Base-by-base conservation (phyloP, 2,113 vertebrate genomes). In the Perca flavescens region DNA sequence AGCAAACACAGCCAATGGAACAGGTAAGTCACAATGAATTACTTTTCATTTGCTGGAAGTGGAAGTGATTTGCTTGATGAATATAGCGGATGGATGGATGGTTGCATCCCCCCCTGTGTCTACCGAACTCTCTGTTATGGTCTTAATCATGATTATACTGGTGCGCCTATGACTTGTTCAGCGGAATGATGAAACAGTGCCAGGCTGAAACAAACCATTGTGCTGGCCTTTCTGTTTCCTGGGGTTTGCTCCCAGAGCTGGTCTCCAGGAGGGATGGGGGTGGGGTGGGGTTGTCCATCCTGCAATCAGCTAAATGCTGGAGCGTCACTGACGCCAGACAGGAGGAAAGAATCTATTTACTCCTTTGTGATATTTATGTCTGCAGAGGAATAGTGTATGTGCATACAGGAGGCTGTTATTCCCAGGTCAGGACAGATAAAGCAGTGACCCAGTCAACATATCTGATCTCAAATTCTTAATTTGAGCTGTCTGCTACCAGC, bases 11-110 rank as follows among this genome's bases (percentile, higher is more conserved):
- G 90, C 90, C 89, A 91, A 88, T 78, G 92, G 92, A 92, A 91
- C 89, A 93, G 90, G 93, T 94, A 88, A 93, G 92, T 89, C 91
- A 85, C 91, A 88, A 89, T 93, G 90, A 91, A 92, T 93, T 92
- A 60, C 88, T 93, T 93, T 76, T 92, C 91, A 90, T 95, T 90
- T 90, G 86, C 89, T 91, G 91, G 47, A 93, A 93, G 93, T 93
- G 90, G 83, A 92, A 92, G 88, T 94, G 92, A 92, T 93, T 85
- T 92, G 90, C 88, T 85, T 93, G 92, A 93, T 93, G 91, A 91
- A 88, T 89, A 82, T 77, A 85, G 75, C 49, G 77, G 83, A 88
- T 88, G 91, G 86, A 92, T 92, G 90, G 88, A 89, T 93, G 90
- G 86, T 85, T 92, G 88, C 74, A 79, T 36, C 66, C 53, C 76